phyloP scores from a whole-genome alignment of 2,888 invertebrate genomes.

The Pristionchus arcanus region DNA sequence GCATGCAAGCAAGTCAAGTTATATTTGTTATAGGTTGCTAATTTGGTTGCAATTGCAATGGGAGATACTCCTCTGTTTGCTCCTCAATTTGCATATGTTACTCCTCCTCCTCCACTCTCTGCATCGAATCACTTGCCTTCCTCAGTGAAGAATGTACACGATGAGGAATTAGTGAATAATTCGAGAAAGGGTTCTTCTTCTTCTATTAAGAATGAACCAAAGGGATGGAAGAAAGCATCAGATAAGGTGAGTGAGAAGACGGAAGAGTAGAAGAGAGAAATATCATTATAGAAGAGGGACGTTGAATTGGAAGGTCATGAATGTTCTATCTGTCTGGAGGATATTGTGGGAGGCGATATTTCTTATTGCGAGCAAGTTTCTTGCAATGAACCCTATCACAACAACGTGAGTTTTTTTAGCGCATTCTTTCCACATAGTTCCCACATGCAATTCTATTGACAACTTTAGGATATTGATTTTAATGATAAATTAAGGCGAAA shows the following conservation, averaged over 20 bases:
- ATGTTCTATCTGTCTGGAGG: slow-evolving; percentile 39
- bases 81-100: neutral
- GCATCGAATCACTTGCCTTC: neutral
- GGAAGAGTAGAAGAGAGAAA: neutral
- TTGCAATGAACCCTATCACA: slow-evolving; percentile 46
- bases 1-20: neutral
- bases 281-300: neutral
- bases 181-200: neutral
- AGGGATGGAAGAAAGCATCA: slow-evolving; percentile 36
- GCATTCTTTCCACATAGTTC: neutral
- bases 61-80: slow-evolving; percentile 2
- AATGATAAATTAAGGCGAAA: neutral
- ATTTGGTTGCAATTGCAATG: slow-evolving; percentile 9
- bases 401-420: neutral
- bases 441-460: neutral
- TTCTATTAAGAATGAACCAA: slow-evolving; percentile 9
- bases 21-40: neutral
- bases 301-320: slow-evolving; percentile 6
- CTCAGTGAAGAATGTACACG: neutral
- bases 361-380: slow-evolving; percentile 28
- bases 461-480: neutral
- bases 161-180: neutral
- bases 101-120: neutral
- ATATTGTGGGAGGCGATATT: neutral
- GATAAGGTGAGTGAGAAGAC: slow-evolving; percentile 18